These are phyloP conservation scores for Heliconius congener DNA, from an alignment of 1,140 invertebrate genomes.

Conservation along the genomic window DNA sequence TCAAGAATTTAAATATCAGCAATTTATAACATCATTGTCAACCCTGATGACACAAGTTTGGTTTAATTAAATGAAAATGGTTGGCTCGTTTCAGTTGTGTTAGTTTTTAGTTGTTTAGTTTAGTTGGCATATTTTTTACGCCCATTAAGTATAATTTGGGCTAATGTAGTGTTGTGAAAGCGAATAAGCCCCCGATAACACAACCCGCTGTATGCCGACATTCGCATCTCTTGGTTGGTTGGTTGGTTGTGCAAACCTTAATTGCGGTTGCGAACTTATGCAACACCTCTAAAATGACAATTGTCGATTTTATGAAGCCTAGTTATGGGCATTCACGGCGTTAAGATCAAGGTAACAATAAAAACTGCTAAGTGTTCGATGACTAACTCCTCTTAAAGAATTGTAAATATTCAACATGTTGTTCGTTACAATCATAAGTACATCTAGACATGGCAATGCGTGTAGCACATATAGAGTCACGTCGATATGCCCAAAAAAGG, in stretches of 20 bases:
- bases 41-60: background rate
- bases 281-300: slow-evolving; percentile 17
- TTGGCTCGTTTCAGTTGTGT: background rate
- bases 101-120: background rate
- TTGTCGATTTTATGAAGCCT: slow-evolving; percentile 4
- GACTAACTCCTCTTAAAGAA: slow-evolving; percentile 6
- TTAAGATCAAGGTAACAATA: slow-evolving; percentile 20
- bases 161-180: slow-evolving; percentile 24
- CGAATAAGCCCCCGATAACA: background rate
- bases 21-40: background rate
- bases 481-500: slow-evolving; percentile 17
- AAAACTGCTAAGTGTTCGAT: background rate
- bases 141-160: slow-evolving; percentile 16
- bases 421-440: slow-evolving; percentile 1
- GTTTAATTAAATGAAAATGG: background rate
- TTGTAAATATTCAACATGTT: slow-evolving; percentile 2
- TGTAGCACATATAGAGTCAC: background rate
- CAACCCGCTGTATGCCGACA: background rate
- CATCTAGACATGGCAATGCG: background rate
- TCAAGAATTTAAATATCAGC: background rate
- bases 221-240: background rate
- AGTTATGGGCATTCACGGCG: background rate
- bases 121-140: background rate
- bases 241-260: slow-evolving; percentile 25
- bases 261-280: slow-evolving; percentile 29